A percentile compares a stretch with the other conserved stretches of the same genome.
These are phyloP conservation scores for Actenoides lindsayi DNA, from an alignment of 2,113 vertebrate genomes.

Conservation along the genomic window DNA sequence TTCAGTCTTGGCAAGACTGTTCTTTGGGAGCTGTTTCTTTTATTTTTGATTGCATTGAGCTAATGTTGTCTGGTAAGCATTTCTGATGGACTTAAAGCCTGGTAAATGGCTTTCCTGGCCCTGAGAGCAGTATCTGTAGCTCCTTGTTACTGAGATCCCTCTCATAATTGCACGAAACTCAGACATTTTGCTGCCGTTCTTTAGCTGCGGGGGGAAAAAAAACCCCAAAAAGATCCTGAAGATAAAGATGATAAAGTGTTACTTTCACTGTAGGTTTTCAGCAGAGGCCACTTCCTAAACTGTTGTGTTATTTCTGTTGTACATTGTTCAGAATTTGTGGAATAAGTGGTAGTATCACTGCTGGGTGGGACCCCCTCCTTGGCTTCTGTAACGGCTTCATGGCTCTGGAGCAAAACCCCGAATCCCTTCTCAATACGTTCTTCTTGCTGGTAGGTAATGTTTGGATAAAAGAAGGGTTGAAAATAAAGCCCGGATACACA, in stretches of 20 bases:
- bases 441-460: not conserved
- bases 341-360: not conserved
- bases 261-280: not conserved
- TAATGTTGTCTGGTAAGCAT: not conserved
- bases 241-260: too few relatives aligned
- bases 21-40: not conserved
- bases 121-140: not conserved
- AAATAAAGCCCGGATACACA: rapidly evolving
- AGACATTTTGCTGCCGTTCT: not conserved
- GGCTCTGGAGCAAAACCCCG: not conserved
- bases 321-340: not conserved
- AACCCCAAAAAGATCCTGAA: too few relatives aligned
- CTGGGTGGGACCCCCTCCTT: not conserved
- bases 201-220: not conserved
- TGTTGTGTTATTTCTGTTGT: not conserved
- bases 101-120: not conserved
- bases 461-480: not conserved
- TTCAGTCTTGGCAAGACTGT: not conserved
- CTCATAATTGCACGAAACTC: not conserved
- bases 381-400: rapidly evolving
- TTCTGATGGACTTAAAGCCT: not conserved
- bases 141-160: not conserved
- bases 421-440: rapidly evolving
- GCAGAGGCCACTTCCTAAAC: not conserved
- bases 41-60: not conserved